phyloP scores from a whole-genome alignment of 2,113 vertebrate genomes.

The Phycodurus eques region DNA sequence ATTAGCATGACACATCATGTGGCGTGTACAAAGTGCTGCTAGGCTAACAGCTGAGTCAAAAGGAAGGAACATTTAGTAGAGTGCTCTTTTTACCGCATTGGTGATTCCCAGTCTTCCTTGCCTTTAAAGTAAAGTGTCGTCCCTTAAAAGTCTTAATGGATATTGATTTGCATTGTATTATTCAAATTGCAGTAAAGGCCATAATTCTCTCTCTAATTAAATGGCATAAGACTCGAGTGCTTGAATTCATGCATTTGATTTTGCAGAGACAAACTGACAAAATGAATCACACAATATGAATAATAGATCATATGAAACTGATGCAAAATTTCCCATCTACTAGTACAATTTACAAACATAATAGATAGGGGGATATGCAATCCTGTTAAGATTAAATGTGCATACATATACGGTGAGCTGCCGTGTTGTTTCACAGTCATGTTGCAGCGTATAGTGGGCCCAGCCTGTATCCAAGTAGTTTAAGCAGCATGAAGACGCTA shows the following conservation, averaged over 20 bases:
- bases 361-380: not conserved
- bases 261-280: conserved; percentile 41
- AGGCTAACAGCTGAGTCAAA: conserved; percentile 64
- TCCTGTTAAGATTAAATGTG: conserved; percentile 14
- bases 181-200: conserved; percentile 65
- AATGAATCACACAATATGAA: conserved; percentile 48
- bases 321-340: conserved; percentile 26
- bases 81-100: not conserved
- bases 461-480: not conserved
- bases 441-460: not conserved
- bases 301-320: conserved; percentile 44
- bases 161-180: conserved; percentile 66
- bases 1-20: conserved; percentile 60
- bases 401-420: not conserved
- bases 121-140: conserved; percentile 46
- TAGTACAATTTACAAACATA: conserved; percentile 10
- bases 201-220: conserved; percentile 65
- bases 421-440: not conserved
- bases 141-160: conserved; percentile 49
- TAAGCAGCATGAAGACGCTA: conserved; percentile 11
- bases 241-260: conserved; percentile 58
- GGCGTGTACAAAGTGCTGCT: conserved; percentile 59
- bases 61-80: conserved; percentile 24
- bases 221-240: conserved; percentile 46
- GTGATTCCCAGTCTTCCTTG: conserved; percentile 9